Evolutionary conservation across 2,797 vertebrate species (phyloP).

Genomic region (Periophthalmus magnuspinnatus): DNA sequence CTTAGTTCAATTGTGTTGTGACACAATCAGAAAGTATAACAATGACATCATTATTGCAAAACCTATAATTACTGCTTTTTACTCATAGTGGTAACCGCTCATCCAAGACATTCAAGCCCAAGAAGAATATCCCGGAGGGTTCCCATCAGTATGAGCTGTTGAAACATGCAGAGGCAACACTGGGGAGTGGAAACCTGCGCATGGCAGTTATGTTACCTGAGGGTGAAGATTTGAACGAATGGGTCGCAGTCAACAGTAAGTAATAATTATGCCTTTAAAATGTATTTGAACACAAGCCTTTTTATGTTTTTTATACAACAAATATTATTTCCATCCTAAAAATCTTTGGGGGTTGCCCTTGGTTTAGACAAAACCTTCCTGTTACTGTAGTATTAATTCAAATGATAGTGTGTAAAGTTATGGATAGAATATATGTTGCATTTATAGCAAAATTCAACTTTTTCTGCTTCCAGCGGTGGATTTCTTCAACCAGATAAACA

Average conservation of each 20-base stretch:
- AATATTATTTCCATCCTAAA: not conserved
- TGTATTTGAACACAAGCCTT: not conserved
- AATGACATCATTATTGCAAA: too few species aligned
- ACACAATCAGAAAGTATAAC: too few species aligned
- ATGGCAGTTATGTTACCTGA: slow-evolving; percentile 98
- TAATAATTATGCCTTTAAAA: slow-evolving; percentile 1
- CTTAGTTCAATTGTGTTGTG: too few species aligned
- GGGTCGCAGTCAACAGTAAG: slow-evolving; percentile 99
- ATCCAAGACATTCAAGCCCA: slow-evolving; percentile 98
- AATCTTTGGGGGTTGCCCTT: too few species aligned
- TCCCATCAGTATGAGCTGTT: slow-evolving; percentile 98
- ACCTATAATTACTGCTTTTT: slow-evolving; percentile 22
- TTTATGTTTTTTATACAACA: not conserved
- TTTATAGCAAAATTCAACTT: too few species aligned
- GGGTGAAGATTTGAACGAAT: slow-evolving; percentile 96
- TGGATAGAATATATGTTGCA: too few species aligned
- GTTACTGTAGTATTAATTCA: too few species aligned
- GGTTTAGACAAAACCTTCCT: too few species aligned
- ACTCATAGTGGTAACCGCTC: slow-evolving; percentile 88
- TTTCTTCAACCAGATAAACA: slow-evolving; percentile 99
- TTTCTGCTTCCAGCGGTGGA: slow-evolving; percentile 84
- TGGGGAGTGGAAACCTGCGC: slow-evolving; percentile 95
- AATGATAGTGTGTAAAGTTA: too few species aligned
- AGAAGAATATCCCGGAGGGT: slow-evolving; percentile 98
- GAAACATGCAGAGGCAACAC: slow-evolving; percentile 96